Evolutionary conservation across 2,888 invertebrate genomes (phyloP).

Genomic region (Drymonia ruficornis): DNA sequence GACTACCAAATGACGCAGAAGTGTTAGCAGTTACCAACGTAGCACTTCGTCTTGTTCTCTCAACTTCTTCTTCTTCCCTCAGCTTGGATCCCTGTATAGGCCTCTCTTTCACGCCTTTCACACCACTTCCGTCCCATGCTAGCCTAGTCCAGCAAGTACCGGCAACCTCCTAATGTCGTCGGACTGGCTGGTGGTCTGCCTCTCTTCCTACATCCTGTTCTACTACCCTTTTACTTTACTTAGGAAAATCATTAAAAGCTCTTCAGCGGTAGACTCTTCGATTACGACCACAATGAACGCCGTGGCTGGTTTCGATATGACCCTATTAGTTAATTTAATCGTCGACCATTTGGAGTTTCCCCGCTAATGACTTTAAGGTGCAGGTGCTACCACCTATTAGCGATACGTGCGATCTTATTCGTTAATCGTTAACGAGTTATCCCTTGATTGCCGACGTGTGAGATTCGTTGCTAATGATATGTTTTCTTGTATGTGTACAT

Average conservation of each 20-base stretch:
- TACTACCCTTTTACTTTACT: too few species aligned
- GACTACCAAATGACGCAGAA: too few species aligned
- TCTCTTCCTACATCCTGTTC: too few species aligned
- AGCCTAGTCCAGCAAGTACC: too few species aligned
- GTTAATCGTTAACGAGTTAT: constrained; percentile 26
- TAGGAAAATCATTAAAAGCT: neutral
- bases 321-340: constrained; percentile 53
- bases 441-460: constrained; percentile 10
- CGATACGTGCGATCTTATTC: constrained; percentile 40
- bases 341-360: constrained; percentile 55
- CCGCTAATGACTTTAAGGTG: constrained; percentile 51
- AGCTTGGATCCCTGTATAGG: too few species aligned
- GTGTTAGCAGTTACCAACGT: too few species aligned
- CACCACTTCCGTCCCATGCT: too few species aligned
- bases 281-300: constrained; percentile 19
- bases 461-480: constrained; percentile 2
- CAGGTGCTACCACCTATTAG: constrained; percentile 56
- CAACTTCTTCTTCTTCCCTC: too few species aligned
- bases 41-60: too few species aligned
- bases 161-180: too few species aligned
- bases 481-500: neutral
- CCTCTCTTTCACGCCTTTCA: too few species aligned
- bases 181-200: too few species aligned
- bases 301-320: constrained; percentile 47
- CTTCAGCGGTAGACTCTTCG: neutral